Evolutionary conservation across 1,140 invertebrate species (phyloP).

Genomic region (Elymnias hypermnestra): DNA sequence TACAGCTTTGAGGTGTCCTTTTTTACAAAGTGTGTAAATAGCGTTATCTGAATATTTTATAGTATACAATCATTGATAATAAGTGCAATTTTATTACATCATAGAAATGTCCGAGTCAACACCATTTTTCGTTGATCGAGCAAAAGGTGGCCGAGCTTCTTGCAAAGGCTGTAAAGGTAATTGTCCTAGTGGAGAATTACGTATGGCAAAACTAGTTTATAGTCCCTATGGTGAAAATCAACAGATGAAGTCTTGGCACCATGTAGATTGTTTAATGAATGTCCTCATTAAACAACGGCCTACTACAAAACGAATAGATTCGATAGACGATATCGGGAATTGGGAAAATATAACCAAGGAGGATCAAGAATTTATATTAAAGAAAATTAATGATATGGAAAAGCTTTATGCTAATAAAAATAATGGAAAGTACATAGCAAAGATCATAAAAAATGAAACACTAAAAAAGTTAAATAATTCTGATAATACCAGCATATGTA

Average conservation of each 20-base stretch:
- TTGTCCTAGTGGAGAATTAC: constrained; percentile 82
- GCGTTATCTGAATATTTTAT: no score
- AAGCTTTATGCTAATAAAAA: constrained; percentile 72
- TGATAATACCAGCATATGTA: no score
- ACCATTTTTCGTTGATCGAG: constrained; percentile 84
- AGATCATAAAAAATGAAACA: constrained; percentile 52
- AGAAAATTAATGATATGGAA: constrained; percentile 78
- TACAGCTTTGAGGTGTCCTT: no score
- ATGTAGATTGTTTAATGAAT: constrained; percentile 88
- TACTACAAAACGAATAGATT: constrained; percentile 88
- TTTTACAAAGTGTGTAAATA: no score
- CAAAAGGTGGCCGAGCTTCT: constrained; percentile 86
- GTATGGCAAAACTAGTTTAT: constrained; percentile 84
- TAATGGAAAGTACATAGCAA: constrained; percentile 64
- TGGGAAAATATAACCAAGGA: constrained; percentile 82
- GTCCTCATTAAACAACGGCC: constrained; percentile 86
- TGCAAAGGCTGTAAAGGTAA: constrained; percentile 92
- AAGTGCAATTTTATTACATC: no score
- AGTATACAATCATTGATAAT: no score
- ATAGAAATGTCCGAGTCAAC: constrained; percentile 43
- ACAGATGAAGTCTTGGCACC: constrained; percentile 90
- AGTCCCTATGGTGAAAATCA: constrained; percentile 90
- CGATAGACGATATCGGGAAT: constrained; percentile 86
- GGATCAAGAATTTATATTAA: constrained; percentile 81
- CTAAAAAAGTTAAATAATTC: no score